Evolutionary conservation across 1,140 invertebrate genomes (phyloP).

Genomic region (Listronotus oregonensis): DNA sequence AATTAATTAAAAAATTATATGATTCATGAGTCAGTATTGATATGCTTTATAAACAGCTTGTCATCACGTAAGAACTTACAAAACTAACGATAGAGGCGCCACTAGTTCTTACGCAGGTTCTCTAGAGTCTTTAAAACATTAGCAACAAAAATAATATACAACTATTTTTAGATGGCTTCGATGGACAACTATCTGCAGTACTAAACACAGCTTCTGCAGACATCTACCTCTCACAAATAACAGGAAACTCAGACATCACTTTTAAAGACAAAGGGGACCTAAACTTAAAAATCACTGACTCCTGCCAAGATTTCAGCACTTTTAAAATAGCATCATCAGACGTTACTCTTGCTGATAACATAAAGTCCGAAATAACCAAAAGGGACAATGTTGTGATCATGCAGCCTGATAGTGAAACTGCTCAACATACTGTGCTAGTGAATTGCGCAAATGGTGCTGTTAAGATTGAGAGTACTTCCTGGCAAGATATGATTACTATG

Average conservation of each 20-base stretch:
- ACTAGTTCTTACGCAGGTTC: too few species aligned
- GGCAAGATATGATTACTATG: constrained; percentile 41
- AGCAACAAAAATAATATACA: too few species aligned
- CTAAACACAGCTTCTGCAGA: constrained; percentile 40
- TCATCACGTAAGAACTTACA: too few species aligned
- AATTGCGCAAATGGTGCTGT: constrained; percentile 36
- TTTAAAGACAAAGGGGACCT: constrained; percentile 29
- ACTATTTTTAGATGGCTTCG: constrained; percentile 40
- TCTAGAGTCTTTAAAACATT: too few species aligned
- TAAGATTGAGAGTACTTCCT: constrained; percentile 32
- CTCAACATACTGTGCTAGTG: constrained; percentile 19
- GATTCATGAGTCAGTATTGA: too few species aligned
- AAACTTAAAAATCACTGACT: constrained; percentile 39
- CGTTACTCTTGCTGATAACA: neutral
- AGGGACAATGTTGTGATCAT: constrained; percentile 23
- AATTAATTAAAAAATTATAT: too few species aligned
- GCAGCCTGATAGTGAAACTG: constrained; percentile 16
- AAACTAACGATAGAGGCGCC: too few species aligned
- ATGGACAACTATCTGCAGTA: constrained; percentile 36
- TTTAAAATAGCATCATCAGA: constrained; percentile 35
- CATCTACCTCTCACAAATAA: constrained; percentile 42
- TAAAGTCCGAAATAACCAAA: constrained; percentile 26
- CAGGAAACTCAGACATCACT: constrained; percentile 36
- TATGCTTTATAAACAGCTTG: too few species aligned
- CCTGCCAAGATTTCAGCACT: constrained; percentile 34